Conservation (phyloP, 2,113 vertebrate genomes). For the Myotis davidii region DNA sequence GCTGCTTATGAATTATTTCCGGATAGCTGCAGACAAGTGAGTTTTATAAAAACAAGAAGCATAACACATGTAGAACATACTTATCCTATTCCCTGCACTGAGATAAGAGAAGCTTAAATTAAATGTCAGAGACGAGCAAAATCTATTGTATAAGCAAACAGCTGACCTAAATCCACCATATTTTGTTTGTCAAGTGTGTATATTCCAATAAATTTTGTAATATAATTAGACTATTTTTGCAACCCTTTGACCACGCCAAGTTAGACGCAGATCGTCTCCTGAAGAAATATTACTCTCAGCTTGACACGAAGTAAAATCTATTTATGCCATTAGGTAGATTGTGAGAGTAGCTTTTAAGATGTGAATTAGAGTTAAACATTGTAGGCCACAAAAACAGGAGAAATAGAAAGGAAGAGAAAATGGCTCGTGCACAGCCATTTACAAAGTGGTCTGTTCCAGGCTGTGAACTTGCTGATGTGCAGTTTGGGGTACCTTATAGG, state of each 20-base stretch:
- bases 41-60: conserved; percentile 14
- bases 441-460: conserved; percentile 29
- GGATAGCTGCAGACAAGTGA: not conserved
- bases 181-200: conserved; percentile 35
- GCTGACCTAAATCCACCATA: conserved; percentile 57
- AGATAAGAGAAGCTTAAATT: conserved; percentile 52
- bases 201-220: conserved; percentile 8
- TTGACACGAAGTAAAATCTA: conserved; percentile 18
- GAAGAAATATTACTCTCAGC: conserved; percentile 52
- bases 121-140: conserved; percentile 16
- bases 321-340: fast-evolving
- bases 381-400: not conserved
- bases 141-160: not conserved
- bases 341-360: not conserved
- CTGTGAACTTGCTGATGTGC: conserved; percentile 11
- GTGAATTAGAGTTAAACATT: conserved; percentile 14
- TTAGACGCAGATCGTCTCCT: not conserved
- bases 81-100: not conserved
- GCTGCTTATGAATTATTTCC: not conserved
- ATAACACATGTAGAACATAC: not conserved
- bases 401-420: conserved; percentile 11
- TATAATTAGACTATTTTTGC: conserved; percentile 28
- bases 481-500: conserved; percentile 37
- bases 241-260: not conserved
- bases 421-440: not conserved